phyloP scores from a whole-genome alignment of 2,113 vertebrate genomes.

The Dasypus novemcinctus region DNA sequence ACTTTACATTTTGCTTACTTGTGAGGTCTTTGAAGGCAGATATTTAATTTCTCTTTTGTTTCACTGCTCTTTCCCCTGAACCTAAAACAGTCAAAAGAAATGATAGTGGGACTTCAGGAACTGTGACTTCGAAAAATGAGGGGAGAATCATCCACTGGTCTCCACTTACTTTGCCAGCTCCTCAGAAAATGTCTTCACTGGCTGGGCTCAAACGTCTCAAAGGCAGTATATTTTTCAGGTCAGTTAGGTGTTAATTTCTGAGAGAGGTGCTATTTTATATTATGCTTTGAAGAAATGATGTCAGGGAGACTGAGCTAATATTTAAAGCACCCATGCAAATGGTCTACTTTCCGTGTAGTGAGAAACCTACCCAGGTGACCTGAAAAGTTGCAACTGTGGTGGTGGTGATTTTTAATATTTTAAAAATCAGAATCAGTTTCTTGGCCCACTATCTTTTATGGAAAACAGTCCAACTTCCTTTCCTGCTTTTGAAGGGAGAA shows the following conservation, averaged over 20 bases:
- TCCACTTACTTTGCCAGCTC: background rate
- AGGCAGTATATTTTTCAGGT: background rate
- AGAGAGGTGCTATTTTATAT: background rate
- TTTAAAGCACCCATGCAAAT: background rate
- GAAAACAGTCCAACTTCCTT: no score
- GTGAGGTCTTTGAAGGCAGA: background rate
- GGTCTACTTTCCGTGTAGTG: background rate
- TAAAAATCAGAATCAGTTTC: background rate
- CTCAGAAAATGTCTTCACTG: background rate
- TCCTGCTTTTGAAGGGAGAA: background rate
- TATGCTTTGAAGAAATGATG: background rate
- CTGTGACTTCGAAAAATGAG: background rate
- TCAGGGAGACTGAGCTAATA: background rate
- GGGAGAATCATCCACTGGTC: fast-evolving
- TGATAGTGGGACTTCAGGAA: background rate
- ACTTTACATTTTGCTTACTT: background rate
- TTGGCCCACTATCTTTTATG: background rate
- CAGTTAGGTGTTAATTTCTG: background rate
- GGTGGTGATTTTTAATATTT: background rate
- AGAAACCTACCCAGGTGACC: background rate
- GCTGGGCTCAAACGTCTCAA: background rate
- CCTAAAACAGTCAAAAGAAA: background rate
- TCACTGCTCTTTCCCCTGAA: background rate
- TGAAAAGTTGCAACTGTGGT: background rate
- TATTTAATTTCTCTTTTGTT: background rate